phyloP scores from a whole-genome alignment of 2,888 invertebrate species.

The Dryadula phaetusa region DNA sequence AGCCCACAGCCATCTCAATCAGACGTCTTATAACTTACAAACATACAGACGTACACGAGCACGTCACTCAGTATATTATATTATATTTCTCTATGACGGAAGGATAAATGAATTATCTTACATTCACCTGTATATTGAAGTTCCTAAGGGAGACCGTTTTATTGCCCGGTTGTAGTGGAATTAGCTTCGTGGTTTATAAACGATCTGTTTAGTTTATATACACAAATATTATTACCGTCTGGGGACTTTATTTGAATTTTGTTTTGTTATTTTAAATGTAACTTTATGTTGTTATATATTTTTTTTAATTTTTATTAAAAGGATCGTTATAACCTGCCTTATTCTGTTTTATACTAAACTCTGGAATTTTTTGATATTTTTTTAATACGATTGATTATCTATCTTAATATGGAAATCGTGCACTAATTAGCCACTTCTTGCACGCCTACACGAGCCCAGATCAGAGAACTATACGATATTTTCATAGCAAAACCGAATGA shows the following conservation, averaged over 20 bases:
- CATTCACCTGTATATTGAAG: slow-evolving; percentile 13
- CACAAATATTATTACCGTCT: slow-evolving; percentile 35
- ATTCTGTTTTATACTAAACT: too few species aligned
- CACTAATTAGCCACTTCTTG: too few species aligned
- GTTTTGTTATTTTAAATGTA: not conserved
- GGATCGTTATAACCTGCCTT: too few species aligned
- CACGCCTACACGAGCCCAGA: too few species aligned
- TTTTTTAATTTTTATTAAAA: too few species aligned
- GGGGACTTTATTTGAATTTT: slow-evolving; percentile 1
- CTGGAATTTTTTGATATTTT: too few species aligned
- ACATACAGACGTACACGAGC: not conserved
- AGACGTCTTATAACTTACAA: slow-evolving; percentile 9
- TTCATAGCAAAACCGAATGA: too few species aligned
- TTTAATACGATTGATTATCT: too few species aligned
- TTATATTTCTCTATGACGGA: not conserved
- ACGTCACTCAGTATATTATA: not conserved
- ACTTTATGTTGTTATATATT: not conserved
- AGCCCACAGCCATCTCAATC: not conserved
- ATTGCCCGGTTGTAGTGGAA: slow-evolving; percentile 36
- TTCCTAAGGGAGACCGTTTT: slow-evolving; percentile 29
- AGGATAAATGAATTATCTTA: slow-evolving; percentile 9
- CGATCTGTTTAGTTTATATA: slow-evolving; percentile 26
- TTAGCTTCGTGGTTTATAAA: slow-evolving; percentile 37
- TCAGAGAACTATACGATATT: too few species aligned
- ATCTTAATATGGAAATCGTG: too few species aligned